Base-by-base conservation (phyloP, 2,888 invertebrate genomes). In the Hedychridium roseum region DNA sequence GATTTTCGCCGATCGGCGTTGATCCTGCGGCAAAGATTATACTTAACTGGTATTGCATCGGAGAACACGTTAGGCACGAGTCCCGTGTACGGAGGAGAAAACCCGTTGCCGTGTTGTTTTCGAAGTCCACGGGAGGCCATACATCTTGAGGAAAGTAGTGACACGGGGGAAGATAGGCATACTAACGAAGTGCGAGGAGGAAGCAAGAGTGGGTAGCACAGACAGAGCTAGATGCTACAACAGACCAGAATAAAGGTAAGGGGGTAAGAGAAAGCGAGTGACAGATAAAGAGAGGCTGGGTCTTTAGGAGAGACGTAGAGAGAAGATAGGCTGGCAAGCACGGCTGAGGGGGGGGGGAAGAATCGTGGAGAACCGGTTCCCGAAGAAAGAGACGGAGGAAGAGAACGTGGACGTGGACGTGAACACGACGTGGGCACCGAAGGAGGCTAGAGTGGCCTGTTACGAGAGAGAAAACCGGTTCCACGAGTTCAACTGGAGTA, bases 401-500 rank as follows among this genome's bases (percentile, higher is more conserved):
- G 49, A 52, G 39, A 38, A 23, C 31, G 20, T 38, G 34, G 36
- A 34, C 28, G 31, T 35, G 40, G 39, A 28, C 30, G 36, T 36
- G 4, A 42, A 30, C 31, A 9, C 31, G 31, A 4, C 35, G 41
- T 18, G 45, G 45, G 57, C 37, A 50, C 46, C 58, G 59, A 64
- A 72, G 56, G 62, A 64, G 69, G 60, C 66, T 64, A 64, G 64
- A 66, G 68, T 64, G 64, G 64, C 50, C 61, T 61, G 63, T 71
- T 63, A 66, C 64, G 65, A 66, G 64, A 54, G 57, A 65, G 56
- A 48, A 60, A 73, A 73, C 71, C 71, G 74, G 72, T 72, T 69
- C 46, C 47, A 46, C 59, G 56, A 60, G 70, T 56, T 61, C 66
- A 74, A 74, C 71, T 74, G 64, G 74, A 72, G 73, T 74, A 74